Evolutionary conservation across 2,113 vertebrate genomes (phyloP).

Genomic region (Platysteira castanea): DNA sequence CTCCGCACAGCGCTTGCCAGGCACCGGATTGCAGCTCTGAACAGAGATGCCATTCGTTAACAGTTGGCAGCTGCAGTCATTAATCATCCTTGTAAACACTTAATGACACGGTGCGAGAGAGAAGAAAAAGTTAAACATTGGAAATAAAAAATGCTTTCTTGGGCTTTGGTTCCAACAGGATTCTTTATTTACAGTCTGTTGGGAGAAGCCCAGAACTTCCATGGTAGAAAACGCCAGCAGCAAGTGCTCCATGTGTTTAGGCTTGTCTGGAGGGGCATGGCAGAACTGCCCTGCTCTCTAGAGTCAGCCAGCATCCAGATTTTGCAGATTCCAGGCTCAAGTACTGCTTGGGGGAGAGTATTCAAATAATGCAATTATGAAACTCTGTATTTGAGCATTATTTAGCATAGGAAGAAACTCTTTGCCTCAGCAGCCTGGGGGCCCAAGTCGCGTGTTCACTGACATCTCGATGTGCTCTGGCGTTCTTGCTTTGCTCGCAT

Average conservation of each 20-base stretch:
- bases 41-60: constrained; percentile 37
- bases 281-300: background rate
- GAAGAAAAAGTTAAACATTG: constrained; percentile 39
- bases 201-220: background rate
- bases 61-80: constrained; percentile 46
- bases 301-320: too few species aligned
- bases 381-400: background rate
- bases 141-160: constrained; percentile 1
- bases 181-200: background rate
- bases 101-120: constrained; percentile 30
- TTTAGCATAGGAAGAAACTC: background rate
- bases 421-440: background rate
- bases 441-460: accelerated
- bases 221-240: background rate
- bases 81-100: constrained; percentile 63
- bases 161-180: background rate
- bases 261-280: background rate
- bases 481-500: background rate
- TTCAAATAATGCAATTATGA: background rate
- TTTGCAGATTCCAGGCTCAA: too few species aligned
- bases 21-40: background rate
- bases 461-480: background rate
- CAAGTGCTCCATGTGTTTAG: background rate
- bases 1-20: background rate
- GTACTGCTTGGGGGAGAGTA: background rate